Conservation (phyloP, 2,888 invertebrate species). For the Scelioninae gen. 2 region DNA sequence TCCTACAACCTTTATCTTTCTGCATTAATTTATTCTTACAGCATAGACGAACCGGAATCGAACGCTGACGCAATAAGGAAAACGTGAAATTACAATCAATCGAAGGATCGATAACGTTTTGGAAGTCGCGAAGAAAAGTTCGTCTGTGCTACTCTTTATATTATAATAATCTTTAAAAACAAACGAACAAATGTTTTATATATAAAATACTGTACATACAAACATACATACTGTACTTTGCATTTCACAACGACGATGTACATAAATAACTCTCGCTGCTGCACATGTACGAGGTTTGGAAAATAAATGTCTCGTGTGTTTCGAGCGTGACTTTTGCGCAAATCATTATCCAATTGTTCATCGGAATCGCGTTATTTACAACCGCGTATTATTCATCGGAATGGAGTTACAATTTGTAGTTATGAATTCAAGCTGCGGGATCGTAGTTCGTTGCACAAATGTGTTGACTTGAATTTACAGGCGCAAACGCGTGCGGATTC, state of each 20-base stretch:
- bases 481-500: too few species aligned
- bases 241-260: slow-evolving; percentile 45
- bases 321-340: neutral
- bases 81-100: too few species aligned
- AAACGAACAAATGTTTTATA: slow-evolving; percentile 7
- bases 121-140: too few species aligned
- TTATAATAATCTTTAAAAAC: too few species aligned
- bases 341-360: neutral
- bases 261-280: slow-evolving; percentile 45
- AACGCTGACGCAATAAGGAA: too few species aligned
- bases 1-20: too few species aligned
- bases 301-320: slow-evolving; percentile 43
- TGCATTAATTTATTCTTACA: too few species aligned
- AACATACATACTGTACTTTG: slow-evolving; percentile 40
- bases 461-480: too few species aligned
- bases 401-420: neutral
- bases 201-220: slow-evolving; percentile 56
- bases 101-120: too few species aligned
- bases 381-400: too few species aligned
- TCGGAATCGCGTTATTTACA: neutral
- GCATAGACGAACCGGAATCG: too few species aligned
- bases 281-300: slow-evolving; percentile 32
- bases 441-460: slow-evolving; percentile 34
- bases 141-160: too few species aligned
- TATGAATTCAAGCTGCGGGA: neutral